Evolutionary conservation across 35 echinoderm and acorn worm species (phyloP).

Genomic region (Eucidaris tribuloides): DNA sequence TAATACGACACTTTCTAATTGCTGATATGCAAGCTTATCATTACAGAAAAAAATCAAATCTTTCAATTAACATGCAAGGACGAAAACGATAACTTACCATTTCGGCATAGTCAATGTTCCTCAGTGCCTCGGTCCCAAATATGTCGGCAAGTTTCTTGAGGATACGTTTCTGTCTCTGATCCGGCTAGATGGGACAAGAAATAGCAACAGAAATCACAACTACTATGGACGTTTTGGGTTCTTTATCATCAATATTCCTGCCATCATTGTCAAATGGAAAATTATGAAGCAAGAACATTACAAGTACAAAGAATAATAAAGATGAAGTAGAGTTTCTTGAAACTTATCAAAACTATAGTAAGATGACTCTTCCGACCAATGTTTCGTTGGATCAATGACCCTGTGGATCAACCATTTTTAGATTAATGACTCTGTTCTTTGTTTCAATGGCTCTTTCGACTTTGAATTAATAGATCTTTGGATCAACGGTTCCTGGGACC

Average conservation of each 20-base stretch:
- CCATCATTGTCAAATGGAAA: not conserved
- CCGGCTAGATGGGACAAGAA: not conserved
- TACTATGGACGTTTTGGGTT: not conserved
- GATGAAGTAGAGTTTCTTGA: not conserved
- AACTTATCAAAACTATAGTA: not conserved
- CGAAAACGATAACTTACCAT: not conserved
- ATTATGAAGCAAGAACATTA: not conserved
- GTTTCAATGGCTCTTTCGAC: too few relatives aligned
- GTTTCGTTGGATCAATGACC: too few relatives aligned
- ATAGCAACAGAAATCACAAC: not conserved
- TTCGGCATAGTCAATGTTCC: constrained; percentile 9
- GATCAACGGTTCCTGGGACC: too few relatives aligned
- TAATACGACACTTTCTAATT: not conserved
- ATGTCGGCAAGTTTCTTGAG: not conserved
- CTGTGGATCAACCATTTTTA: too few relatives aligned
- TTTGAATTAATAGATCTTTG: too few relatives aligned
- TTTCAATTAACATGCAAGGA: not conserved
- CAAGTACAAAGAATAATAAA: not conserved
- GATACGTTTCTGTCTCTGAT: not conserved
- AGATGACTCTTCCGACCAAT: not conserved
- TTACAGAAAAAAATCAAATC: not conserved
- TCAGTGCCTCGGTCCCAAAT: not conserved
- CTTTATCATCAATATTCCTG: not conserved
- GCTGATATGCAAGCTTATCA: not conserved
- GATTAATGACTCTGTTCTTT: too few relatives aligned